phyloP scores from a whole-genome alignment of 2,888 invertebrate species.

The Limnephilus auricula region DNA sequence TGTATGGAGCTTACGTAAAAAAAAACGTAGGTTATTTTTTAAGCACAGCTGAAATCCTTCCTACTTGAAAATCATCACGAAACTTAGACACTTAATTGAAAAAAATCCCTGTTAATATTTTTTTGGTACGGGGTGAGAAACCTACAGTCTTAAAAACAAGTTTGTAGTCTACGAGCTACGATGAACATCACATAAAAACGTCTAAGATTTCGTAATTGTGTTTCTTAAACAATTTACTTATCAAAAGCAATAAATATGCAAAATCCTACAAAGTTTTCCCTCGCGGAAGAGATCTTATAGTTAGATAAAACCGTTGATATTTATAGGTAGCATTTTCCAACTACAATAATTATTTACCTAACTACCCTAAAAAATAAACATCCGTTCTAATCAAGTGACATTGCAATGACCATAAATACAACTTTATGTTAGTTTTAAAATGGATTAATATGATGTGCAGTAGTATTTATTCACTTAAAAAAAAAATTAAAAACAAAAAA shows the following conservation, averaged over 20 bases:
- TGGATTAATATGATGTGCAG: not conserved
- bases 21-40: too few species aligned
- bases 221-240: constrained; percentile 27
- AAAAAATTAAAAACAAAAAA: not conserved
- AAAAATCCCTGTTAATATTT: not conserved
- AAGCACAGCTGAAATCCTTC: too few species aligned
- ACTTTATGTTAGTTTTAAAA: not conserved
- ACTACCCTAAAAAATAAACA: not conserved
- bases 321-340: not conserved
- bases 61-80: not conserved
- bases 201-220: not conserved
- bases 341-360: not conserved
- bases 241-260: constrained; percentile 19
- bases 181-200: not conserved
- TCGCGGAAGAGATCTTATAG: not conserved
- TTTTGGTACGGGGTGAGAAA: not conserved
- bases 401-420: not conserved
- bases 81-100: not conserved
- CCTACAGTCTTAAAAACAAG: not conserved
- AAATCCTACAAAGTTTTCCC: constrained; percentile 19
- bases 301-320: constrained; percentile 6
- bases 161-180: not conserved
- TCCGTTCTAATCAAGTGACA: not conserved
- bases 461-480: not conserved
- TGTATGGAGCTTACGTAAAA: too few species aligned